Base-by-base conservation (phyloP, 1,140 invertebrate species). In the Berghia stephanieae region DNA sequence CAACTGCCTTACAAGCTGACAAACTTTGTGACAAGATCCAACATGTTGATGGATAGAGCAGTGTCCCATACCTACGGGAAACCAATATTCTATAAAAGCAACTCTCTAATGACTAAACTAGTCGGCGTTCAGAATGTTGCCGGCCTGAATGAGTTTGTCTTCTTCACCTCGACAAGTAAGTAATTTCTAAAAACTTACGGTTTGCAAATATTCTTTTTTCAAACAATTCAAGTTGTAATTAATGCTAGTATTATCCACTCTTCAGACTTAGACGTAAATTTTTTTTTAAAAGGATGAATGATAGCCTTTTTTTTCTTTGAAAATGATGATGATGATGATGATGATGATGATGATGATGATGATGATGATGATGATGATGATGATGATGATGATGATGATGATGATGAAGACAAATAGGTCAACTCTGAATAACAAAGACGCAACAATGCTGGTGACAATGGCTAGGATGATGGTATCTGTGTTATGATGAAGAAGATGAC, bases 101-200 rank as follows among this genome's bases (percentile, higher is more conserved):
- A 82, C 75, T 80, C 75, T 40, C 77, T 84, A 70, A 78, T 85
- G 78, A 80, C 82, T 31, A 82, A 80, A 55, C 38, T 85, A 44
- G 76, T 79, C 18, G 80, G 83, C 6, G 81, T 77, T 42, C 63
- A 73, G 6, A 82, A 84, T 60, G 77, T 81, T 13, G 79, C 82
- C 13, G 78, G 76, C 24, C 52, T 76, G 66, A 73, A 75, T 21
- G 82, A 83, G 42, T 38, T 79, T 13, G 81, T 85, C 44, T 82
- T 85, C 60, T 82, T 77, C 68, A 75, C 83, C 44, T 81, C 80
- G 24, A 78, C 79, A 40, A 85, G 83, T 85, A 75, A 82, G 83
- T 79, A 18, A 38, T 34, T 21, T 44, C 13, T 42, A 52, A 24
- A 24, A n/a, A n/a, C n/a, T n/a, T n/a, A n/a, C n/a, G n/a, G n/a